Base-by-base conservation (phyloP, 2,797 vertebrate genomes). In the Huso huso region DNA sequence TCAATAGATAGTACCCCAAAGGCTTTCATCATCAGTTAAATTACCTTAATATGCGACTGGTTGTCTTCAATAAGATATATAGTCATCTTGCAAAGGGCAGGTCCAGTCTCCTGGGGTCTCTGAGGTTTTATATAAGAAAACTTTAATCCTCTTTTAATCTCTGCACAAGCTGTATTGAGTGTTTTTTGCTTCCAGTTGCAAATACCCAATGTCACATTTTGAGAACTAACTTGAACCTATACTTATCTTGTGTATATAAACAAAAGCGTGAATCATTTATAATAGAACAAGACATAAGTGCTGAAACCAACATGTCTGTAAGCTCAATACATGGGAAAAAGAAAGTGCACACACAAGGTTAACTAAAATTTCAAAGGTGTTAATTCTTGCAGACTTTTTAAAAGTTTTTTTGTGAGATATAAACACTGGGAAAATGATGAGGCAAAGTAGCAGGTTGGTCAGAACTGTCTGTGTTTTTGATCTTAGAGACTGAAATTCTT, bases 141-240 rank as follows among this genome's bases (percentile, higher is more conserved):
- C 49, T 55, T 65, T 73, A 81, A 77, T 81, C 71, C 78, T 71
- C 65, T 62, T 52, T 72, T 81, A 76, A 79, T 79, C 72, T 75
- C 2, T 37, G 23, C 66, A 51, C 55, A 55, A 50, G 61, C 74
- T 62, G 50, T 72, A 69, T 74, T 72, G 68, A 69, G 23, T 68
- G 68, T 18, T 78, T 50, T 61, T 51, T 67, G 66, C 61, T 68
- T 66, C 61, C 67, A 72, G 70, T 71, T 67, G 62, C 78, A 79
- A 80, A 81, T 86, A 4, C 23, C 23, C 23, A 37, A 37, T 37
- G 23, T 37, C 23, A 37, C 23, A 37, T 37, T 37, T 37, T 37
- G 23, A 37, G 23, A 37, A 37, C 15, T 37, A 37, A 37, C 23
- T 37, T 37, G 23, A 37, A 37, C 23, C 23, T 37, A 4, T 37